Base-by-base conservation (phyloP, 92 coral and sea anemone genomes). In the Epizoanthus stellaris region DNA sequence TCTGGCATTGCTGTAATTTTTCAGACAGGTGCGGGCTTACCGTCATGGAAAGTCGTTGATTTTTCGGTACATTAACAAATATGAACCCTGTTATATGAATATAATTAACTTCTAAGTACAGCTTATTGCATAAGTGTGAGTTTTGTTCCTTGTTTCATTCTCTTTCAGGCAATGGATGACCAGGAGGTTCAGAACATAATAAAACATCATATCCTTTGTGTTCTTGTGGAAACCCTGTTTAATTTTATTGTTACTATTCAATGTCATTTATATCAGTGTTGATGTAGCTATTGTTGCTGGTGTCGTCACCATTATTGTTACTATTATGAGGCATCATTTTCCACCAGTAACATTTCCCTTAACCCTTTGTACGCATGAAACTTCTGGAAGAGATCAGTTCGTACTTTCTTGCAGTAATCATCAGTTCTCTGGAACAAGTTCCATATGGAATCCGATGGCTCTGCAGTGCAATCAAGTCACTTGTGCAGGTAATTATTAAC, bases 371-470 rank as follows among this genome's bases (percentile, higher is more conserved):
- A 96, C 90, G 99, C 39, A 91, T 90, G 23, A 88, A 87, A 39
- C 86, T 83, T 81, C 82, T 96, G 25, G 87, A 90, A 30, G 88
- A 86, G 38, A 85, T 96, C 62, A 94, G 98, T 58, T 85, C 91
- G 9, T 68, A 88, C 43, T 96, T 96, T 85, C 90, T 96, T 65
- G 88, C 91, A 43, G 88, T 92, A 61, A 91, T 96, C 52, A 90
- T 92, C 64, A 70, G 80, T 15, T 96, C 99, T 0, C 87, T 95
- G 47, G 90, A 85, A 30, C 87, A 89, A 69, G 99, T 96, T 15
- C 99, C 99, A 8, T 96, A 95, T 89, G 99, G 99, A 4, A 96
- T 96, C 56, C 85, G 97, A 77, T 96, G 98, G 98, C 94, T 96
- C 61, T 96, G 99, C 73, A 81, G 93, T 81, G 93, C 99, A 34